Evolutionary conservation across 2,113 vertebrate genomes (phyloP).

Genomic region (Anolis sagrei): DNA sequence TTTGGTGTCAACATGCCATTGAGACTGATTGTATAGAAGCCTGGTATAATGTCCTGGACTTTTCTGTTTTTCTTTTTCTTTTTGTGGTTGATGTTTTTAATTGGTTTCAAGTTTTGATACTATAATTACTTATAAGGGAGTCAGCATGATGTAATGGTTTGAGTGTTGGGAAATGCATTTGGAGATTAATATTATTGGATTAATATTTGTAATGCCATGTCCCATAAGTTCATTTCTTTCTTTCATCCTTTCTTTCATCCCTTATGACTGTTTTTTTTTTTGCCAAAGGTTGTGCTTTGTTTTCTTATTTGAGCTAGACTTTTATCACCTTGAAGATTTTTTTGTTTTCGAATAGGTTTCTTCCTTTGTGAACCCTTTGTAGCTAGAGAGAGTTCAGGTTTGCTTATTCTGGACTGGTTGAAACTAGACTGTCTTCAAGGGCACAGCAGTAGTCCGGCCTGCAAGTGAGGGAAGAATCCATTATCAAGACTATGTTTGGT

Average conservation of each 20-base stretch:
- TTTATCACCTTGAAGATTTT: neutral
- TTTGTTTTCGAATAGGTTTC: neutral
- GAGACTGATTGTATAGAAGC: no score
- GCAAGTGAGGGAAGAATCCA: neutral
- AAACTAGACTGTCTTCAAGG: neutral
- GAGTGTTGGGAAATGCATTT: neutral
- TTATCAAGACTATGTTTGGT: neutral
- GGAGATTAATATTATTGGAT: neutral
- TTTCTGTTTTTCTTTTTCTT: no score
- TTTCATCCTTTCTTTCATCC: neutral
- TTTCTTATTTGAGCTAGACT: neutral
- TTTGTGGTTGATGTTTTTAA: no score
- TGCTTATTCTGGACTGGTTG: neutral
- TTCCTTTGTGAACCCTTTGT: neutral
- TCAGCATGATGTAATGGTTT: no score
- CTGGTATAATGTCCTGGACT: no score
- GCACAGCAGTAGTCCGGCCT: neutral
- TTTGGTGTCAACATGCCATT: no score
- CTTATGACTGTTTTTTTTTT: neutral
- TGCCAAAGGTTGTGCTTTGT: neutral
- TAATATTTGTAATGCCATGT: neutral
- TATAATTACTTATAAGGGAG: no score
- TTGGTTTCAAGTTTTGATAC: no score
- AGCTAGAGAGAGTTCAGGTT: neutral
- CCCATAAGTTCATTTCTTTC: neutral